Percentiles rank a stretch among this genome's conserved stretches.
These are phyloP conservation scores for Leptogaster cylindrica DNA, from an alignment of 2,888 invertebrate species.

Conservation along the genomic window DNA sequence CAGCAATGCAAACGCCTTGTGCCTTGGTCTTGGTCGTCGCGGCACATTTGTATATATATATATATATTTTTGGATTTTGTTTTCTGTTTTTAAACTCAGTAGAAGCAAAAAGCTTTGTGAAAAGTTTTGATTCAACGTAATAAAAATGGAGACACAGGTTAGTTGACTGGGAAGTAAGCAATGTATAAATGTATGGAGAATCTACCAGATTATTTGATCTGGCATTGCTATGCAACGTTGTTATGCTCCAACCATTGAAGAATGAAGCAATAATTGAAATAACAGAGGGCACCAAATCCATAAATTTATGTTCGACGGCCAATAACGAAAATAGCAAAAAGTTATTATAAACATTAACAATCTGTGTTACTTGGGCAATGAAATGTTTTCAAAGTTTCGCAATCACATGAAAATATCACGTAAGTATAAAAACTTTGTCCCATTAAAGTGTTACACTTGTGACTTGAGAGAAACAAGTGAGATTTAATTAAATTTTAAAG, in stretches of 20 bases:
- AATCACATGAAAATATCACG: no score
- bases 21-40: slow-evolving; percentile 42
- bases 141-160: no score
- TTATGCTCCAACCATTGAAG: slow-evolving; percentile 9
- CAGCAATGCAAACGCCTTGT: slow-evolving; percentile 30
- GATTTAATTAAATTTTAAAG: slow-evolving; percentile 33
- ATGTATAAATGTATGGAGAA: no score
- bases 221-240: no score
- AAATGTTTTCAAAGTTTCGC: slow-evolving; percentile 22
- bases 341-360: slow-evolving; percentile 18
- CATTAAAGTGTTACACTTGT: no score
- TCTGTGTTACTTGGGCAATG: slow-evolving; percentile 21
- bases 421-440: no score
- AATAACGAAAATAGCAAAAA: slow-evolving; percentile 32
- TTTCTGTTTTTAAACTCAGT: no score
- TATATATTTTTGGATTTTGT: no score
- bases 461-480: slow-evolving; percentile 9
- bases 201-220: no score
- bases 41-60: slow-evolving; percentile 37
- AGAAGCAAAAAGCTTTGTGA: no score
- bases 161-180: no score
- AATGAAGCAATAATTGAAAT: slow-evolving; percentile 28
- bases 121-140: no score
- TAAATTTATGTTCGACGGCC: slow-evolving; percentile 17
- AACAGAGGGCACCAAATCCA: slow-evolving; percentile 16